phyloP scores from a whole-genome alignment of 2,113 vertebrate genomes.

The Lagenorhynchus albirostris region DNA sequence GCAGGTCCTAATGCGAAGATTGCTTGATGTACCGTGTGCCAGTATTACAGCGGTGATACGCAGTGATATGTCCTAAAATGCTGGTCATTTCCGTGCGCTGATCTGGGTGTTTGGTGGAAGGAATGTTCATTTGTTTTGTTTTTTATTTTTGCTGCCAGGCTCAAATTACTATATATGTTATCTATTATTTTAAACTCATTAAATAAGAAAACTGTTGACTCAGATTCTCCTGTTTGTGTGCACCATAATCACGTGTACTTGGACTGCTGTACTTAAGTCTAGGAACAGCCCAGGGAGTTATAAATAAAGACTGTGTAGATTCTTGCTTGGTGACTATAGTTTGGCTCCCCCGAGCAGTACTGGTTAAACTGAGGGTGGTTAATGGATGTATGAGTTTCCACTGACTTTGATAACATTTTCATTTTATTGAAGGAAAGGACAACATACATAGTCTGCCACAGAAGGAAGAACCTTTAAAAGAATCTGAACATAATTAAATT shows the following conservation, averaged over 20 bases:
- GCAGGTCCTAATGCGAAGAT: constrained; percentile 38
- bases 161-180: neutral
- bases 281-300: neutral
- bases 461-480: constrained; percentile 18
- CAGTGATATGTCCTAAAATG: neutral
- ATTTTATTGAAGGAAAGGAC: constrained; percentile 62
- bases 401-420: neutral
- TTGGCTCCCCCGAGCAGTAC: neutral
- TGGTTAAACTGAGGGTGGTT: neutral
- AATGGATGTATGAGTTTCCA: neutral
- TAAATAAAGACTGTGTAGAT: neutral
- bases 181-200: neutral
- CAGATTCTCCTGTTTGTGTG: neutral
- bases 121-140: neutral
- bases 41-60: neutral
- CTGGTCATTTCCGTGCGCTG: neutral
- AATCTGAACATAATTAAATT: constrained; percentile 46
- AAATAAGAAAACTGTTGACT: neutral
- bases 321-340: neutral
- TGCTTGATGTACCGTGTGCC: neutral
- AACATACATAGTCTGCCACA: neutral
- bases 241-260: neutral
- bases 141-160: constrained; percentile 49
- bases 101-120: neutral
- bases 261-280: neutral